Evolutionary conservation across 2,888 invertebrate species (phyloP).

Genomic region (Melitaea athalia): DNA sequence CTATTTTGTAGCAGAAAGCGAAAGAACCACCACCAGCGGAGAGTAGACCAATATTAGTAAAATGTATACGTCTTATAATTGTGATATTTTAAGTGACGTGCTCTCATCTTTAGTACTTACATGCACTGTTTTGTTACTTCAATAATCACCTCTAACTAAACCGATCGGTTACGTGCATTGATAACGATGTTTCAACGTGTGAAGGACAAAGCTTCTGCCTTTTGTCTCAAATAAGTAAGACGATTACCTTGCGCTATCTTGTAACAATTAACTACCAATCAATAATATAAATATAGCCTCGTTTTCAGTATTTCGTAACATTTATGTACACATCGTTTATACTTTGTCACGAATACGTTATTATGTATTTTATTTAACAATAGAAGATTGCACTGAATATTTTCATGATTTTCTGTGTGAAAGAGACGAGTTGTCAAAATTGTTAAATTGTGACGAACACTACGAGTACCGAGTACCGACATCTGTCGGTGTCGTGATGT

Average conservation of each 20-base stretch:
- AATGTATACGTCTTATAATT: conserved; percentile 39
- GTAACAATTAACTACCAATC: conserved; percentile 53
- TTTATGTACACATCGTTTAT: conserved; percentile 23
- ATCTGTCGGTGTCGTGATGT: too few relatives aligned
- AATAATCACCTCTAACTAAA: conserved; percentile 75
- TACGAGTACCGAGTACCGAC: not conserved
- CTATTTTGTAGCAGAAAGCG: conserved; percentile 46
- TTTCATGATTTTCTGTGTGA: conserved; percentile 20
- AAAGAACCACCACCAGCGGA: conserved; percentile 65
- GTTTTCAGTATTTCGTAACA: conserved; percentile 24
- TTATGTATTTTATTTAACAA: conserved; percentile 11
- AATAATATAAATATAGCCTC: conserved; percentile 49
- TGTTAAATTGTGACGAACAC: conserved; percentile 21
- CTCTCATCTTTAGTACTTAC: conserved; percentile 64
- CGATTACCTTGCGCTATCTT: conserved; percentile 65
- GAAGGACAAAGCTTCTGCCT: conserved; percentile 72
- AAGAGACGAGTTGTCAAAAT: conserved; percentile 17
- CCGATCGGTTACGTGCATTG: conserved; percentile 73
- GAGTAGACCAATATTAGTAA: conserved; percentile 54
- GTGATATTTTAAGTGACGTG: conserved; percentile 50
- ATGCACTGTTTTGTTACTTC: conserved; percentile 72
- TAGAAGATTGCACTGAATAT: conserved; percentile 19
- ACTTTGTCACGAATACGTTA: conserved; percentile 17
- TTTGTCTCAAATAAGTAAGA: conserved; percentile 72
- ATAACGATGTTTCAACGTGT: conserved; percentile 76